Percentiles rank a stretch among this genome's conserved stretches.
phyloP scores from a whole-genome alignment of 2,888 invertebrate species.

The Yponomeuta malinellus region DNA sequence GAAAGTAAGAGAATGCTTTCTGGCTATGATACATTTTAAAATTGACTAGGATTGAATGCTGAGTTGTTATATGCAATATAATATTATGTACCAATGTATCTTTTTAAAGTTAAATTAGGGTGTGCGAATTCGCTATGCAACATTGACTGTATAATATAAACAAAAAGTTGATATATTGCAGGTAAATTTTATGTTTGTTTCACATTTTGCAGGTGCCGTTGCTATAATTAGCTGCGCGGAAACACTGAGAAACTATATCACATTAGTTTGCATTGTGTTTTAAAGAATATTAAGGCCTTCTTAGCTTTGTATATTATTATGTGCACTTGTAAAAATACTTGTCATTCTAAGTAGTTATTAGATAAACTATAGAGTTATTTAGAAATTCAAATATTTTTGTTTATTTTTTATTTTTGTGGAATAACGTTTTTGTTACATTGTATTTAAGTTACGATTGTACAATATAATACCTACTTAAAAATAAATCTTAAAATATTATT shows the following conservation, averaged over 20 bases:
- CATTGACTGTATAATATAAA: slow-evolving; percentile 4
- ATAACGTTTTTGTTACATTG: slow-evolving; percentile 63
- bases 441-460: slow-evolving; percentile 54
- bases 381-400: slow-evolving; percentile 55
- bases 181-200: slow-evolving; percentile 19
- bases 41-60: neutral
- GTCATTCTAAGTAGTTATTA: slow-evolving; percentile 50
- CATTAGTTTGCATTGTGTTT: slow-evolving; percentile 9
- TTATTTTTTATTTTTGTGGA: slow-evolving; percentile 48
- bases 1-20: slow-evolving; percentile 32
- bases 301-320: slow-evolving; percentile 59
- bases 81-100: neutral
- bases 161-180: slow-evolving; percentile 1
- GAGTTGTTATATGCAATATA: neutral
- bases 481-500: slow-evolving; percentile 43
- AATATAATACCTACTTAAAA: slow-evolving; percentile 28
- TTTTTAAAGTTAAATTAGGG: neutral
- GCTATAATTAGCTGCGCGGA: slow-evolving; percentile 6
- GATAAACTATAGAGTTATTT: slow-evolving; percentile 39
- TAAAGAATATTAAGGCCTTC: slow-evolving; percentile 41
- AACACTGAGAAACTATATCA: neutral
- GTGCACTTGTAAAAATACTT: slow-evolving; percentile 55
- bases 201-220: slow-evolving; percentile 10
- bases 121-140: neutral
- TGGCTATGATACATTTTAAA: neutral